Percentiles rank a stretch among this genome's conserved stretches.
Conservation (phyloP, 2,113 vertebrate genomes). For the Pseudonaja textilis region DNA sequence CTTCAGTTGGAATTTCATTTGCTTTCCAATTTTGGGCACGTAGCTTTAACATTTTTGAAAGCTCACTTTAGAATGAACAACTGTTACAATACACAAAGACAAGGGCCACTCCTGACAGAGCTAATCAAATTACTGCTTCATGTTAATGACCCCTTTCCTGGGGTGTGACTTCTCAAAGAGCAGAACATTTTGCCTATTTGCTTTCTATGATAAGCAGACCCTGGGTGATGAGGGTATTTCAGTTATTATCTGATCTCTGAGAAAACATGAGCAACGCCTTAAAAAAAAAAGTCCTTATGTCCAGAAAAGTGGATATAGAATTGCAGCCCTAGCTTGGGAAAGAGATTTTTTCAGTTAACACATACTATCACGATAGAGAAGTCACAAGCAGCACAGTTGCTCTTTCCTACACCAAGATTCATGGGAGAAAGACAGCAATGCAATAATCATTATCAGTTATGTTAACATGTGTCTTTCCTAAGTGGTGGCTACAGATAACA, state of each 20-base stretch:
- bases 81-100: neutral
- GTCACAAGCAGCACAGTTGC: neutral
- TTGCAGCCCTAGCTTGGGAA: neutral
- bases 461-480: neutral
- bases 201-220: neutral
- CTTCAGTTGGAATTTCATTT: no score
- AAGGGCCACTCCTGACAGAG: neutral
- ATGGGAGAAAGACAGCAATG: neutral
- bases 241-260: neutral
- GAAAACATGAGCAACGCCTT: neutral
- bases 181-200: neutral
- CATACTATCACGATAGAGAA: neutral
- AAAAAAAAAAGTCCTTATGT: neutral
- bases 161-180: neutral
- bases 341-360: neutral
- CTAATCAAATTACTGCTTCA: neutral
- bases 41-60: neutral
- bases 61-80: neutral
- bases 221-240: neutral
- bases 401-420: neutral
- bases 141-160: neutral
- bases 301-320: neutral
- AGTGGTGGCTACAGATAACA: neutral
- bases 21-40: no score
- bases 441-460: neutral